Evolutionary conservation across 2,888 invertebrate genomes (phyloP), one percentile per base, ranked within the genome.

Genomic region (Plebejus anna): DNA sequence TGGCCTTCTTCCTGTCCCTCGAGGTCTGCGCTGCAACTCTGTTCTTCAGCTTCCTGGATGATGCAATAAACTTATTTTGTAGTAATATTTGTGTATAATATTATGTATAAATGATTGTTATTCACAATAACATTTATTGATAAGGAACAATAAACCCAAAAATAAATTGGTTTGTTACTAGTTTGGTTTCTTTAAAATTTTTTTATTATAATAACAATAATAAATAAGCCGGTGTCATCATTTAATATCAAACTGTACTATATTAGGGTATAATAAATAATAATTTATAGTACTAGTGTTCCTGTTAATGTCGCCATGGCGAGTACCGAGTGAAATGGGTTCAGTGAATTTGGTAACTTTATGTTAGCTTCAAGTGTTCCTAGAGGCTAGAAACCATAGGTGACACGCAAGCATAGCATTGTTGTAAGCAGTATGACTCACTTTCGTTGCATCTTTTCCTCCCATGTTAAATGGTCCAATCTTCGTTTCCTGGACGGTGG

Each of bases 1-100:
- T 97, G 0, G 97, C 97, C 89, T 99, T 99, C 88, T 99, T 99
- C 71, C 98, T 95, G 90, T 99, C 99, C 76, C 99, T 96, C 0
- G 99, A 99, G 75, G 98, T 98, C 91, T 99, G 99, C 2, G 99
- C 99, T 55, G 99, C 99, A 42, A 99, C 98, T 81, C 99, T 95
- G 88, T 99, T 99, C 89, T 99, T 99, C 83, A 99, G 88, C 92
- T 99, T 99, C 88, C 99, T 98, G 89, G 47, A 92, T 78, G 75
- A 77, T 72, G 78, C 75, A 81, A 78, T 32, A 66, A 61, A 4
- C 9, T n/a, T 36, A 38, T 47, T 28, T 38, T 42, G 0, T 16
- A 38, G 5, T 42, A 9, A 42, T 47, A 9, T 9, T 47, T 47
- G 38, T 38, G 38, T 5, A 38, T 38, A 22, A 22, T 22, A 22